Evolutionary conservation across 2,797 vertebrate species (phyloP).

Genomic region (Craterocephalus amniculus): DNA sequence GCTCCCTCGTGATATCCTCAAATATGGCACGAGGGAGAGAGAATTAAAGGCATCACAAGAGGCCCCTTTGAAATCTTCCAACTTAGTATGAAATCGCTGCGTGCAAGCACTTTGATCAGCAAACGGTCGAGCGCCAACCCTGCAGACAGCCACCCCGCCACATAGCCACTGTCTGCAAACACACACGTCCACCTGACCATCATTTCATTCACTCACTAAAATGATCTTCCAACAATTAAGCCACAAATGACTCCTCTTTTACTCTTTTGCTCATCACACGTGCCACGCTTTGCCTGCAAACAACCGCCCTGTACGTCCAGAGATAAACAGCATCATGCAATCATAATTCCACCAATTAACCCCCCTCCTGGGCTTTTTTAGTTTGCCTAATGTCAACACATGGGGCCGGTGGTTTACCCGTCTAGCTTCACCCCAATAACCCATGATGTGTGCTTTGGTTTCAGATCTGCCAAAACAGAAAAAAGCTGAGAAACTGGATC

Average conservation of each 20-base stretch:
- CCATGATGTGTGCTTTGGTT: conserved; percentile 65
- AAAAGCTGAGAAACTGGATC: conserved; percentile 9
- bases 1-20: conserved; percentile 75
- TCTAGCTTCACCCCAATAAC: conserved; percentile 37
- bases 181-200: conserved; percentile 49
- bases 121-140: conserved; percentile 64
- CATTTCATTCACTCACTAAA: conserved; percentile 62
- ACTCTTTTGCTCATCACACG: conserved; percentile 20
- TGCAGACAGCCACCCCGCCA: conserved; percentile 61
- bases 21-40: conserved; percentile 58
- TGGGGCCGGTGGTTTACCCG: conserved; percentile 11
- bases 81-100: conserved; percentile 68
- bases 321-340: conserved; percentile 49
- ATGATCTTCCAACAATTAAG: conserved; percentile 70
- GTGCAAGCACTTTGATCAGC: conserved; percentile 79
- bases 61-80: conserved; percentile 77
- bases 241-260: conserved; percentile 34
- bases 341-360: conserved; percentile 59
- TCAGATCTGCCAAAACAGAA: conserved; percentile 36
- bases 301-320: conserved; percentile 7
- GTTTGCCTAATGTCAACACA: conserved; percentile 12
- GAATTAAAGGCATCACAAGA: conserved; percentile 66
- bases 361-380: conserved; percentile 14
- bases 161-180: conserved; percentile 36
- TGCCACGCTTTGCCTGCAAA: conserved; percentile 8